These are phyloP conservation scores for Brachyrhaphis roseni DNA, from an alignment of 2,797 vertebrate genomes.

Conservation along the genomic window DNA sequence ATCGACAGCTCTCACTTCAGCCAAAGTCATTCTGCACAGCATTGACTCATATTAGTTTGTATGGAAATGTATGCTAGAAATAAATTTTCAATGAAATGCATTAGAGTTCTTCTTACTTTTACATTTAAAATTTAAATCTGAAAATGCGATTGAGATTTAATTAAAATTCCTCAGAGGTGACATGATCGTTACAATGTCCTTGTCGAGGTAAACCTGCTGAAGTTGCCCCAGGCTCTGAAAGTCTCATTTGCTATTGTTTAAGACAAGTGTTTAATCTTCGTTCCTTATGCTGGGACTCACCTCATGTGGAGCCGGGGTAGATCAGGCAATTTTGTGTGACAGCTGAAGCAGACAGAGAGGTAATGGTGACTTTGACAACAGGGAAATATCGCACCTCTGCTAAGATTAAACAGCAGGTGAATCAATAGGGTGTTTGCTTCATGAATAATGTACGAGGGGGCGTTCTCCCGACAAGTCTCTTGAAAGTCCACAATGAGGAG, in stretches of 20 bases:
- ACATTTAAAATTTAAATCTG: not conserved
- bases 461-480: constrained; percentile 49
- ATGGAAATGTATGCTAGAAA: not conserved
- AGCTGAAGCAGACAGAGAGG: constrained; percentile 54
- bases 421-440: constrained; percentile 65
- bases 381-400: constrained; percentile 55
- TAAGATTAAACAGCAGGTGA: constrained; percentile 73
- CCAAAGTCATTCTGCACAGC: not conserved
- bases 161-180: not conserved
- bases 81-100: not conserved
- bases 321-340: constrained; percentile 56
- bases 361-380: constrained; percentile 66
- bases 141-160: not conserved
- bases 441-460: constrained; percentile 66
- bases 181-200: not conserved
- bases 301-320: constrained; percentile 31
- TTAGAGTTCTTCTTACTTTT: not conserved
- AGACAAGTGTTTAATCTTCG: constrained; percentile 31
- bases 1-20: not conserved
- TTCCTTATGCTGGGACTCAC: constrained; percentile 41
- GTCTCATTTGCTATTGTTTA: constrained; percentile 18
- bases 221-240: constrained; percentile 17
- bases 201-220: constrained; percentile 12
- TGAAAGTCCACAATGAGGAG: constrained; percentile 52
- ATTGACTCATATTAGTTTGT: not conserved